Evolutionary conservation across 2,888 invertebrate genomes (phyloP).

Genomic region (Plagodis dolabraria): DNA sequence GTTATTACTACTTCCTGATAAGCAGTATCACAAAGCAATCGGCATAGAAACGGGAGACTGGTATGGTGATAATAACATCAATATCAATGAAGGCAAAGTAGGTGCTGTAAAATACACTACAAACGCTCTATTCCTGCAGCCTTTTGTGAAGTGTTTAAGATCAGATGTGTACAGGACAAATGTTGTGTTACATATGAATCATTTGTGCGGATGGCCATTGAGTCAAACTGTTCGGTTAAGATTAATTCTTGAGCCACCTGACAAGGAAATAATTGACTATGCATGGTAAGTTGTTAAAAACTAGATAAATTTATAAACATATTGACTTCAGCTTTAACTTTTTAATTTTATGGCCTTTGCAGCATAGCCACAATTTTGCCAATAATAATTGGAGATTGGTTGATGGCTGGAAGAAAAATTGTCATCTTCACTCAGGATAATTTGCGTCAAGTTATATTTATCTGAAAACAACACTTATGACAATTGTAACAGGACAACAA

Average conservation of each 20-base stretch:
- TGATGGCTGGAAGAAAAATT: no score
- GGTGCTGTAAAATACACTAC: slow-evolving; percentile 51
- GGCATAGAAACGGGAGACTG: slow-evolving; percentile 56
- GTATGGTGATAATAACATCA: slow-evolving; percentile 45
- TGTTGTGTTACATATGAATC: slow-evolving; percentile 58
- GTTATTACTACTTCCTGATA: slow-evolving; percentile 53
- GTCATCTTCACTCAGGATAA: no score
- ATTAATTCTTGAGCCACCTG: slow-evolving; percentile 84
- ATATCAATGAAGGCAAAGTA: slow-evolving; percentile 37
- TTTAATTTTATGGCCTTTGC: no score
- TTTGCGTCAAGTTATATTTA: no score
- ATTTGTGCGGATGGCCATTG: slow-evolving; percentile 49
- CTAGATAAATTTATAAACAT: no score
- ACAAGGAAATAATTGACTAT: slow-evolving; percentile 88
- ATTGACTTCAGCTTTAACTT: no score
- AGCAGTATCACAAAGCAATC: slow-evolving; percentile 54
- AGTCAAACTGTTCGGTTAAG: slow-evolving; percentile 62
- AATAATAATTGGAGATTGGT: no score
- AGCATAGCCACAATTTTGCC: no score
- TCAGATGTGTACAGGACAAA: slow-evolving; percentile 64
- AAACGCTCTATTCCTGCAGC: slow-evolving; percentile 64
- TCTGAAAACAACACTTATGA: no score
- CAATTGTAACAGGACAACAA: no score
- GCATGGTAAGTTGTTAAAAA: slow-evolving; percentile 82
- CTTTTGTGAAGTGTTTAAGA: slow-evolving; percentile 66